phyloP scores from a whole-genome alignment of 2,797 vertebrate genomes.

The Betta splendens region DNA sequence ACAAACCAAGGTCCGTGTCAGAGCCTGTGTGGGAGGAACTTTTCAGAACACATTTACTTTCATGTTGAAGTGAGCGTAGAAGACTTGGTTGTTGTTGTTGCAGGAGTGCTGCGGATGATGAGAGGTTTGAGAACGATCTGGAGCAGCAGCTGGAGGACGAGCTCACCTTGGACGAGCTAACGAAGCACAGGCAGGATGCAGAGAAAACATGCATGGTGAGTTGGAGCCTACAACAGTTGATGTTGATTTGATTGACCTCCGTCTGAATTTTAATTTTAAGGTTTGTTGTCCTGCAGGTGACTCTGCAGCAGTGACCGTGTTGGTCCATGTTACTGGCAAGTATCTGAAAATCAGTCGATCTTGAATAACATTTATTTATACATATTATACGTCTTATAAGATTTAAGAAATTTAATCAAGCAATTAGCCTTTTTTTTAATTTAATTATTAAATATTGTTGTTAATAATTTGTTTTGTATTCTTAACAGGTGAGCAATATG shows the following conservation, averaged over 20 bases:
- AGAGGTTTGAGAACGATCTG: slow-evolving; percentile 89
- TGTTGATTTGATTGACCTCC: slow-evolving; percentile 10
- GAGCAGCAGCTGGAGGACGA: slow-evolving; percentile 91
- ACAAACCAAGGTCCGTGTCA: slow-evolving; percentile 83
- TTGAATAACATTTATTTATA: too few species aligned
- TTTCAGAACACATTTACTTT: neutral
- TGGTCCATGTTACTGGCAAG: slow-evolving; percentile 86
- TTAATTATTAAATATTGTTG: too few species aligned
- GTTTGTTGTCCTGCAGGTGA: slow-evolving; percentile 86
- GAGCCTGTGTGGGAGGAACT: neutral
- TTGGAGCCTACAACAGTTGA: neutral
- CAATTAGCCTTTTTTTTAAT: too few species aligned
- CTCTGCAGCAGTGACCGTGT: slow-evolving; percentile 91
- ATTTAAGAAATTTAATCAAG: too few species aligned
- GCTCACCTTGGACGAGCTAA: slow-evolving; percentile 90
- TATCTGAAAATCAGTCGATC: slow-evolving; percentile 27
- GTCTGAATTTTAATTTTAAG: slow-evolving; percentile 13
- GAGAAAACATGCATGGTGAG: slow-evolving; percentile 92
- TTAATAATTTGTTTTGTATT: slow-evolving; percentile 7
- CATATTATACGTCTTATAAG: too few species aligned
- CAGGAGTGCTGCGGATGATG: slow-evolving; percentile 85
- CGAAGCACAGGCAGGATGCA: slow-evolving; percentile 88
- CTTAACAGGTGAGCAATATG: slow-evolving; percentile 63
- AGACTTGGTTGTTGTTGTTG: too few species aligned
- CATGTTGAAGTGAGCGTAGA: neutral